Percentiles rank a stretch among this genome's conserved stretches.
Evolutionary conservation across 1,140 invertebrate species (phyloP).

Genomic region (Pseudomyrmex cubaensis): DNA sequence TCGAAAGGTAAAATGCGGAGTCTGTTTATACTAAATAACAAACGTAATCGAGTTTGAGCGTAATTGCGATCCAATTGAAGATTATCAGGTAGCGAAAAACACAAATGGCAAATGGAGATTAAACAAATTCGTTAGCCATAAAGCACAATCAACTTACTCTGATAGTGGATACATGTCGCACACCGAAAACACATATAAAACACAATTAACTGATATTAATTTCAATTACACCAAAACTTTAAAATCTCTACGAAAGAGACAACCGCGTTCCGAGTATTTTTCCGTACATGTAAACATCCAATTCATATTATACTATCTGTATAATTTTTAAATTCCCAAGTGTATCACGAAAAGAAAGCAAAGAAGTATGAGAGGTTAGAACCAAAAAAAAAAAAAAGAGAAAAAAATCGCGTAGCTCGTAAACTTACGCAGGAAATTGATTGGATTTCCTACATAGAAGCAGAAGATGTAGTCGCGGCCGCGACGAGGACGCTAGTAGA

Average conservation of each 20-base stretch:
- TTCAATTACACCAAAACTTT: conserved; percentile 5
- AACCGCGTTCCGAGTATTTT: not conserved
- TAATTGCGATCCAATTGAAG: conserved; percentile 14
- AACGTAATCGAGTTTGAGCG: conserved; percentile 10
- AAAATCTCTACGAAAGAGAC: not conserved
- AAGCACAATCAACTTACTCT: conserved; percentile 23
- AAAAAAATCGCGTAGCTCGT: conserved; percentile 11
- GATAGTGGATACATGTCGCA: conserved; percentile 30
- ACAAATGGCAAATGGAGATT: conserved; percentile 10
- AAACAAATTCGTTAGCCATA: not conserved
- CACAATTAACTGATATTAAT: not conserved
- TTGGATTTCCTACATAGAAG: conserved; percentile 82
- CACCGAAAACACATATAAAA: conserved; percentile 10
- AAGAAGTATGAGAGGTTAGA: not conserved
- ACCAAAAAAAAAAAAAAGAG: not conserved
- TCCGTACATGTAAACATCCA: conserved; percentile 1
- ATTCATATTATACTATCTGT: not conserved
- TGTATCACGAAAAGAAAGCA: not conserved
- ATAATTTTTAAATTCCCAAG: conserved; percentile 1
- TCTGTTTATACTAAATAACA: conserved; percentile 72
- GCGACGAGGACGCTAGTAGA: conserved; percentile 87
- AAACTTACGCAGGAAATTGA: conserved; percentile 55
- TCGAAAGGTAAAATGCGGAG: conserved; percentile 62
- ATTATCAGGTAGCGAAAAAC: conserved; percentile 1
- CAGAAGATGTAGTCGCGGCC: conserved; percentile 84